These are phyloP conservation scores for Folsomia manolachei DNA, from an alignment of 2,888 invertebrate species.

Conservation along the genomic window DNA sequence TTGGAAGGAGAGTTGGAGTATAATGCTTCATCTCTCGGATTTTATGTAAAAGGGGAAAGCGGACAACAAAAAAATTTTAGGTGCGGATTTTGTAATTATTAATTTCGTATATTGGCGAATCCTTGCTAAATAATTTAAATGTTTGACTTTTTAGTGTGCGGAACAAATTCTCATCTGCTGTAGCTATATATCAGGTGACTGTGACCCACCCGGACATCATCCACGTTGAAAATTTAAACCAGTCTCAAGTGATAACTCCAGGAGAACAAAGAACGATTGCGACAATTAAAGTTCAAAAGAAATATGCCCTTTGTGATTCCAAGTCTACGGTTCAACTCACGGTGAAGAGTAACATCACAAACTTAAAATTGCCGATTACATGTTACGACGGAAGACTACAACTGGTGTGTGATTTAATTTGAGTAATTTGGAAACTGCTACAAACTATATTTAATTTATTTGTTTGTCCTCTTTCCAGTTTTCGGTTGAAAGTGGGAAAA, in stretches of 20 bases:
- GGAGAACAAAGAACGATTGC: slow-evolving; percentile 48
- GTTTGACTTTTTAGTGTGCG: slow-evolving; percentile 41
- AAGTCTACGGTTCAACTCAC: slow-evolving; percentile 55
- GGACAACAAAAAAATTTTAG: slow-evolving; percentile 49
- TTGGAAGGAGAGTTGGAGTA: slow-evolving; percentile 62
- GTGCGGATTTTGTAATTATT: slow-evolving; percentile 19
- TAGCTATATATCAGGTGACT: slow-evolving; percentile 49
- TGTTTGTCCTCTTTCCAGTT: slow-evolving; percentile 26
- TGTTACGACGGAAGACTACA: slow-evolving; percentile 71
- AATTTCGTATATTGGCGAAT: not conserved
- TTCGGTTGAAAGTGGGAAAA: slow-evolving; percentile 50
- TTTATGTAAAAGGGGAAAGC: slow-evolving; percentile 47
- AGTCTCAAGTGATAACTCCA: slow-evolving; percentile 46
- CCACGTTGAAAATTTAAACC: slow-evolving; percentile 45
- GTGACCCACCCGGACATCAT: slow-evolving; percentile 50
- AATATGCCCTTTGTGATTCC: slow-evolving; percentile 47
- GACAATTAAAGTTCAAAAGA: slow-evolving; percentile 43
- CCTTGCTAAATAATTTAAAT: not conserved
- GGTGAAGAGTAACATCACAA: slow-evolving; percentile 71
- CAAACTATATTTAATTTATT: not conserved
- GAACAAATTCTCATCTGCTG: slow-evolving; percentile 48
- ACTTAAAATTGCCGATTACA: slow-evolving; percentile 66
- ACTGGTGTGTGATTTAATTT: slow-evolving; percentile 56
- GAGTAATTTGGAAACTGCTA: not conserved
- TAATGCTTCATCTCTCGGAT: slow-evolving; percentile 56